Conservation (phyloP, 2,113 vertebrate genomes). For the Corydoras sp. region DNA sequence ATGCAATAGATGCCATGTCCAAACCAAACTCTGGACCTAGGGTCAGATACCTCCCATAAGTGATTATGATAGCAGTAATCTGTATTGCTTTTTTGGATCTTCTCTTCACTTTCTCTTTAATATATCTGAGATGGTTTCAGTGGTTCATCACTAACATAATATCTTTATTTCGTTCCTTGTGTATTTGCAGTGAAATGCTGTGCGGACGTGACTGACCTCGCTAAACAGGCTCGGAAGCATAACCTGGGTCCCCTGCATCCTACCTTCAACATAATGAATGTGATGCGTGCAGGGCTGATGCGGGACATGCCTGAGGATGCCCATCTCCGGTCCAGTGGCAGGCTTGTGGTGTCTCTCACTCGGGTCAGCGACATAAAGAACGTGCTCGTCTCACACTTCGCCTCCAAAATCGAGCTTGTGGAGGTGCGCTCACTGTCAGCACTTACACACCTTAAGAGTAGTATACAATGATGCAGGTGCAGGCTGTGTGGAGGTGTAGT, state of each 20-base stretch:
- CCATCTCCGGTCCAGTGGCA: constrained; percentile 68
- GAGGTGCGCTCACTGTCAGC: constrained; percentile 63
- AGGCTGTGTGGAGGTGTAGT: too few species aligned
- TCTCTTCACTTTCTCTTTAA: too few species aligned
- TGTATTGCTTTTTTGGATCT: too few species aligned
- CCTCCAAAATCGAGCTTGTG: constrained; percentile 84
- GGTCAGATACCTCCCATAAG: too few species aligned
- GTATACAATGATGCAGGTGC: too few species aligned
- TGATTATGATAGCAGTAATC: too few species aligned
- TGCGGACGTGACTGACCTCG: constrained; percentile 60
- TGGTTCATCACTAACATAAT: too few species aligned
- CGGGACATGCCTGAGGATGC: constrained; percentile 72
- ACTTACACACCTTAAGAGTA: not conserved
- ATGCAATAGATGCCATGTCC: too few species aligned
- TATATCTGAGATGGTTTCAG: too few species aligned
- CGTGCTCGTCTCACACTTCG: constrained; percentile 80
- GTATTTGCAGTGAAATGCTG: constrained; percentile 57
- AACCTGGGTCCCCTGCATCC: constrained; percentile 83
- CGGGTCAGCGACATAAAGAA: constrained; percentile 83
- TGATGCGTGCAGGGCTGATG: constrained; percentile 62
- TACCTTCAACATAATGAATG: constrained; percentile 71
- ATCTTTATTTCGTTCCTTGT: not conserved
- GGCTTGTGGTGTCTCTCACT: constrained; percentile 79
- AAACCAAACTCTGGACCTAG: too few species aligned
- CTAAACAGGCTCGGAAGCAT: constrained; percentile 68